Conservation (phyloP, 2,113 vertebrate genomes). For the Calcarius ornatus region DNA sequence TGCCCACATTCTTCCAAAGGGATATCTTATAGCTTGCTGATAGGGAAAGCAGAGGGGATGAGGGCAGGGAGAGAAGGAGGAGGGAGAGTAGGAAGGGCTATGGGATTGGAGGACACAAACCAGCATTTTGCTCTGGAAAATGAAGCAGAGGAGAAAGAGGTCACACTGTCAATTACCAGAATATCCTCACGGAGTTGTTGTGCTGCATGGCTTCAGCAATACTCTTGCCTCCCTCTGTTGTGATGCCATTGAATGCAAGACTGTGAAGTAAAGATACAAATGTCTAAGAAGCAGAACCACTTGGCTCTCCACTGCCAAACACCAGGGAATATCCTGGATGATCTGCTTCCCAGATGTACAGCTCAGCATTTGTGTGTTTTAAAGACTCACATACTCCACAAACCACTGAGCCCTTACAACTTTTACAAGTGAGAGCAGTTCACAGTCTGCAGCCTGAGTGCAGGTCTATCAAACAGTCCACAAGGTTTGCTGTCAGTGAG, state of each 20-base stretch:
- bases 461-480: neutral
- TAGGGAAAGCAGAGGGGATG: neutral
- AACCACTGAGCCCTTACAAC: neutral
- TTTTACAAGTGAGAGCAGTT: neutral
- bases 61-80: neutral
- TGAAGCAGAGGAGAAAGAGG: neutral
- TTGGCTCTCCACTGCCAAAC: neutral
- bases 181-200: slow-evolving; percentile 81
- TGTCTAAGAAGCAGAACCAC: neutral
- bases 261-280: slow-evolving; percentile 64
- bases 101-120: neutral
- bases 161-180: slow-evolving; percentile 79
- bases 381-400: neutral
- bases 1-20: neutral
- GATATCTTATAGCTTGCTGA: neutral
- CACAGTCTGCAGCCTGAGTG: neutral
- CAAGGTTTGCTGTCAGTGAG: neutral
- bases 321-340: neutral
- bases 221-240: slow-evolving; percentile 80
- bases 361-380: neutral
- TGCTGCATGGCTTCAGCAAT: slow-evolving; percentile 82
- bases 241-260: slow-evolving; percentile 88
- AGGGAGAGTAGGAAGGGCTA: neutral
- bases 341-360: neutral
- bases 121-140: neutral